phyloP scores from a whole-genome alignment of 35 echinoderm and acorn worm species.

The Diadema setosum region DNA sequence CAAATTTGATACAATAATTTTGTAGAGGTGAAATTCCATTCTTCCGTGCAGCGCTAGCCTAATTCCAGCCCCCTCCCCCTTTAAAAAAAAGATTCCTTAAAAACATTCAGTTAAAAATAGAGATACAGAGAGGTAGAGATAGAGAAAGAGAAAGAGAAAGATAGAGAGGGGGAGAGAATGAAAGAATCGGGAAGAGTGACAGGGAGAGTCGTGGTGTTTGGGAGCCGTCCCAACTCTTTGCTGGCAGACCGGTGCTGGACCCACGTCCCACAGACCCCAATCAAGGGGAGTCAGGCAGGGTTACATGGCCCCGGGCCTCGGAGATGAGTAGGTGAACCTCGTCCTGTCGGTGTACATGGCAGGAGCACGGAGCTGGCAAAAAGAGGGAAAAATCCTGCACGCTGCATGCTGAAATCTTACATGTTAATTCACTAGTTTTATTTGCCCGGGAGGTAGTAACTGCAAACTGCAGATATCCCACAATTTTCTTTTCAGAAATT shows the following conservation, averaged over 20 bases:
- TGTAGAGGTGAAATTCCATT: no score
- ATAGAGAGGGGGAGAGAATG: not conserved
- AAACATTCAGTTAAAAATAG: no score
- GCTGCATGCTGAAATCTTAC: not conserved
- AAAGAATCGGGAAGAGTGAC: not conserved
- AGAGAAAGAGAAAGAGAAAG: not conserved
- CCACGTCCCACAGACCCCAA: constrained; percentile 7
- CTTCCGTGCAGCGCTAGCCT: no score
- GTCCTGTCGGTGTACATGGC: not conserved
- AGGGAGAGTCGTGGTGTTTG: not conserved
- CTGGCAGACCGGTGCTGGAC: constrained; percentile 1
- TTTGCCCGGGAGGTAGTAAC: constrained; percentile 1
- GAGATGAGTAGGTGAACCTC: constrained; percentile 8
- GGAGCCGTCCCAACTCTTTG: not conserved
- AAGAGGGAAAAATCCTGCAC: not conserved
- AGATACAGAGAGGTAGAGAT: no score
- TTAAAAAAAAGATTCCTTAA: no score
- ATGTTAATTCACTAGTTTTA: constrained; percentile 12
- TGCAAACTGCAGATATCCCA: constrained; percentile 11
- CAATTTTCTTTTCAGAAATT: constrained; percentile 28
- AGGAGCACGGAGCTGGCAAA: not conserved
- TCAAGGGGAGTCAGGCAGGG: constrained; percentile 20
- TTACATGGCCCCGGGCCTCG: not conserved
- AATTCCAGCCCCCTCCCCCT: no score
- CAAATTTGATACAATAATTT: no score